Evolutionary conservation across 2,113 vertebrate genomes (phyloP), one percentile per base, ranked within the genome.

Genomic region (Ameiurus melas): DNA sequence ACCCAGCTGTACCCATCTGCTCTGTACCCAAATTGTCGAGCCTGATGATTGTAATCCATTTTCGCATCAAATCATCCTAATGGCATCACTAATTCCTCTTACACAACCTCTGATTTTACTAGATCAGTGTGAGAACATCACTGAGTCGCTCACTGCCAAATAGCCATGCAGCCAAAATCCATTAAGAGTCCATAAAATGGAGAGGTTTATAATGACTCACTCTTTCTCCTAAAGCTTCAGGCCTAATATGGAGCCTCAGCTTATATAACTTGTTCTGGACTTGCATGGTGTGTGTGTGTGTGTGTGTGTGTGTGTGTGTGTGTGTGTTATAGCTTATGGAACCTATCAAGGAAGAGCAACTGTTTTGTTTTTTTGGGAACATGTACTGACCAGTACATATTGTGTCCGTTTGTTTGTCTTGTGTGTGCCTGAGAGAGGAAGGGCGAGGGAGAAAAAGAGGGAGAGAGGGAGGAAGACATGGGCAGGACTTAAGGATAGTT

Each of bases 401-500:
- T 77, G 68, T 71, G 57, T 70, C 13, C 10, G 20, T 86, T 85
- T 47, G 62, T 85, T 84, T 86, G 79, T 39, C 27, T 86, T 86
- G 27, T 22, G 12, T 83, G 39, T 83, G 64, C 22, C 10, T 81
- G 36, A 47, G 36, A 36, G 78, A 70, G 81, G 73, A 80, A 62
- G 83, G 68, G 27, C 47, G 62, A n/a, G 43, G 85, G 85, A 88
- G 43, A 47, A 70, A 57, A 57, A 68, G 75, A 70, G 84, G 58
- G 19, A 20, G 83, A 80, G 68, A 68, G 71, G 79, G 70, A 82
- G 83, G 36, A 90, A 84, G 85, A 83, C 33, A 85, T 85, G 73
- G 83, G 83, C 87, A n/a, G 87, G 87, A 84, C 87, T 57, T 88
- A 1, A 20, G 43, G 55, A 83, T 27, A 70, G 68, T 83, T 88